These are phyloP conservation scores for Siniperca undulata DNA, from an alignment of 2,797 vertebrate species.

Conservation along the genomic window DNA sequence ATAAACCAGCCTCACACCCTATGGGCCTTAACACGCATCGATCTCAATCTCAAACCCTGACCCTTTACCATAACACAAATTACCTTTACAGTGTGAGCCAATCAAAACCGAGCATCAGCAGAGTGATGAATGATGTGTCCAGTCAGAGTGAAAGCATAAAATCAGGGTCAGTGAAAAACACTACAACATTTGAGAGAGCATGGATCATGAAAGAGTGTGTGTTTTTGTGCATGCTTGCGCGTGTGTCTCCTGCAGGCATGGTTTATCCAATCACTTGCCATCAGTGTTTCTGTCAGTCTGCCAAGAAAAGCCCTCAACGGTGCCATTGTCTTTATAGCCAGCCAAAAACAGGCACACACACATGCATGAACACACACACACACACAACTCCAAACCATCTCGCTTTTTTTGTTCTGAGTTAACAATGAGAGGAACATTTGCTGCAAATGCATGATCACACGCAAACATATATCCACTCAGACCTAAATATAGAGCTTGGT, in stretches of 20 bases:
- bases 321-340: conserved; percentile 67
- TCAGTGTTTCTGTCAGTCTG: conserved; percentile 79
- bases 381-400: neutral
- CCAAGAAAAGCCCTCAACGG: conserved; percentile 69
- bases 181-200: conserved; percentile 28
- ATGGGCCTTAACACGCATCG: conserved; percentile 25
- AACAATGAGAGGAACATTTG: conserved; percentile 30
- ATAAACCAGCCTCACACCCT: conserved; percentile 31
- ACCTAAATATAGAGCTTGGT: conserved; percentile 2
- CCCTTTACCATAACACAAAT: conserved; percentile 5
- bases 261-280: conserved; percentile 80
- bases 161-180: conserved; percentile 60
- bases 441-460: conserved; percentile 45
- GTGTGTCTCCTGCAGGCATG: conserved; percentile 69
- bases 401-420: neutral
- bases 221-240: conserved; percentile 23
- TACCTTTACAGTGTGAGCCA: conserved; percentile 41
- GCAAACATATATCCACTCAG: neutral
- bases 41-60: conserved; percentile 47
- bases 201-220: conserved; percentile 55
- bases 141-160: conserved; percentile 48
- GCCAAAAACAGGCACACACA: conserved; percentile 45
- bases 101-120: conserved; percentile 21
- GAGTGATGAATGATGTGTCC: conserved; percentile 31
- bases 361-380: neutral